phyloP scores from a whole-genome alignment of 2,888 invertebrate genomes.

The Drosophila subquinaria region DNA sequence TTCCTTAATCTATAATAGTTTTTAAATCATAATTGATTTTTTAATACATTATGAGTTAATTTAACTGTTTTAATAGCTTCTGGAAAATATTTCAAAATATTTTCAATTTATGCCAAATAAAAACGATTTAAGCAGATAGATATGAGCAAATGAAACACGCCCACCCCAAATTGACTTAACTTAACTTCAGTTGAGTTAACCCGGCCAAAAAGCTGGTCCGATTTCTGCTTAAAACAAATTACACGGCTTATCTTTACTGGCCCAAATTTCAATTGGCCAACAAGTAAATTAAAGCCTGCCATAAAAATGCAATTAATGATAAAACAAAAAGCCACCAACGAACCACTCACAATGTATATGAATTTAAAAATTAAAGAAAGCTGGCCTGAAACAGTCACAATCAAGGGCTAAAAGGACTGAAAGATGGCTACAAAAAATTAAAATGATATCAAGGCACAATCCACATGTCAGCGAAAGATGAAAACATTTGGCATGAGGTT shows the following conservation, averaged over 20 bases:
- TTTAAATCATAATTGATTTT: not conserved
- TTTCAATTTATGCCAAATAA: constrained; percentile 43
- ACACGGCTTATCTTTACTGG: constrained; percentile 72
- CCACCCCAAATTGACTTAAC: constrained; percentile 61
- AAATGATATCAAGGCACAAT: constrained; percentile 42
- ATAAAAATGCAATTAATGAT: constrained; percentile 72
- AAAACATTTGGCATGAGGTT: constrained; percentile 47
- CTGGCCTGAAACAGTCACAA: constrained; percentile 32
- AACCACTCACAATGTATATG: constrained; percentile 27
- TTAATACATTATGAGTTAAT: not conserved
- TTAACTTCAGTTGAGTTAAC: constrained; percentile 37
- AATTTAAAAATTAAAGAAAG: constrained; percentile 54
- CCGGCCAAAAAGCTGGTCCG: constrained; percentile 9
- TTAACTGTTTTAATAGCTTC: not conserved
- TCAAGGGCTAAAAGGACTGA: constrained; percentile 37
- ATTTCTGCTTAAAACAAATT: constrained; percentile 61
- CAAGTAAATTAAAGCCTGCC: constrained; percentile 74
- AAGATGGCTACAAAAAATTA: constrained; percentile 6
- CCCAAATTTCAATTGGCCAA: constrained; percentile 79
- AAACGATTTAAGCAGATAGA: constrained; percentile 40
- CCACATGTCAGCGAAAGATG: constrained; percentile 41
- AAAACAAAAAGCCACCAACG: constrained; percentile 48
- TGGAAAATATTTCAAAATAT: constrained; percentile 14
- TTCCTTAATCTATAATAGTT: no score
- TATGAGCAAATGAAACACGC: constrained; percentile 46